A percentile compares a stretch with the other conserved stretches of the same genome.
Evolutionary conservation across 2,888 invertebrate species (phyloP).

Genomic region (Carcina quercana): DNA sequence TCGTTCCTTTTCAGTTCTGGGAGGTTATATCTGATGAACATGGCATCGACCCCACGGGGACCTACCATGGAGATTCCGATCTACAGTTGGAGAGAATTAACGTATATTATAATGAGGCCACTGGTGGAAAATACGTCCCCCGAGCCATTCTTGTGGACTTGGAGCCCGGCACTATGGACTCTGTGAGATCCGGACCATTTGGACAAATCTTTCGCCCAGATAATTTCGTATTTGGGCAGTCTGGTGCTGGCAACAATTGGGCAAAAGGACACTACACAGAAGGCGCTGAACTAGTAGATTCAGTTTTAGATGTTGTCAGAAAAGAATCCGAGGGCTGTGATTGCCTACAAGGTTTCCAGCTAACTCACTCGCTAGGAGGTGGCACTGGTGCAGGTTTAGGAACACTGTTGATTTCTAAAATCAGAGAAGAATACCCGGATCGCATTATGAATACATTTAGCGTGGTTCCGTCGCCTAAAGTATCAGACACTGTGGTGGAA

Average conservation of each 20-base stretch:
- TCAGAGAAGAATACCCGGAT: conserved; percentile 84
- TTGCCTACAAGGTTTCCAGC: conserved; percentile 77
- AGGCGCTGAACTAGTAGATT: conserved; percentile 77
- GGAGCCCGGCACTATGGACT: conserved; percentile 75
- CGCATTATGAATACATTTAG: conserved; percentile 82
- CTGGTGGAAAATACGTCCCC: conserved; percentile 62
- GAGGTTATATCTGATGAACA: conserved; percentile 60
- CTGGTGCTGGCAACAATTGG: conserved; percentile 76
- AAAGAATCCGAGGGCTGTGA: conserved; percentile 80
- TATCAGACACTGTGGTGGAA: conserved; percentile 80
- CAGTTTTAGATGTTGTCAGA: conserved; percentile 71
- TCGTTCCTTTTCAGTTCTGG: no score
- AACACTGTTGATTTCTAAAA: conserved; percentile 80
- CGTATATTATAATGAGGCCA: conserved; percentile 84
- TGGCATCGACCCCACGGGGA: conserved; percentile 51
- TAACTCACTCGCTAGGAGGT: conserved; percentile 81
- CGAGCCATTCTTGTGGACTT: conserved; percentile 57
- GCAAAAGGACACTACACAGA: conserved; percentile 82
- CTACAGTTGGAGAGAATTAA: conserved; percentile 84
- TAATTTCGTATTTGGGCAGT: conserved; percentile 80
- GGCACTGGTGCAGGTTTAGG: conserved; percentile 87
- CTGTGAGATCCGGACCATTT: conserved; percentile 78
- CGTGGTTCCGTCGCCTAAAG: conserved; percentile 82
- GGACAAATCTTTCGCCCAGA: conserved; percentile 83
- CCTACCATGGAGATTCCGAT: conserved; percentile 79